phyloP scores from a whole-genome alignment of 2,888 invertebrate genomes.

The Drosophila formosana region DNA sequence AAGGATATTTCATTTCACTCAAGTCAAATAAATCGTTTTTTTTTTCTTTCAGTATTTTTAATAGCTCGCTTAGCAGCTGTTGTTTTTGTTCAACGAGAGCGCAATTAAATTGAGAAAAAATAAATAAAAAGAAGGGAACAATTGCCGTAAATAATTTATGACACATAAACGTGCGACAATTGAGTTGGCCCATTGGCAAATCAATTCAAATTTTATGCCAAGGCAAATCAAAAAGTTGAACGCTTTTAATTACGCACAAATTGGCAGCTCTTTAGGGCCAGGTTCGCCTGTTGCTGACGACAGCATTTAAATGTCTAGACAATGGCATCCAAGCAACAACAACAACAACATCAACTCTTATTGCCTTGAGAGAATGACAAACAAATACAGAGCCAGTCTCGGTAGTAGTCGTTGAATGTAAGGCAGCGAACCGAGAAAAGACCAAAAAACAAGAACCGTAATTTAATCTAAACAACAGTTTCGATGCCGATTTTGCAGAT shows the following conservation, averaged over 20 bases:
- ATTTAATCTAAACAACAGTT: slow-evolving; percentile 78
- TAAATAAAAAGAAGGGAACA: slow-evolving; percentile 15
- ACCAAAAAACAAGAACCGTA: slow-evolving; percentile 60
- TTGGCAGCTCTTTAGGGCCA: slow-evolving; percentile 40
- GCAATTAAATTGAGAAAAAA: slow-evolving; percentile 48
- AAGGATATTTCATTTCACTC: not conserved
- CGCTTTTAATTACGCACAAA: slow-evolving; percentile 71
- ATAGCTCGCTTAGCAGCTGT: slow-evolving; percentile 7
- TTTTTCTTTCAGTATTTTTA: not conserved
- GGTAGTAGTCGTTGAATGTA: slow-evolving; percentile 29
- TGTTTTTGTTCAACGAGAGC: slow-evolving; percentile 41
- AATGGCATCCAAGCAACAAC: slow-evolving; percentile 28
- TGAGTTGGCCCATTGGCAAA: slow-evolving; percentile 43
- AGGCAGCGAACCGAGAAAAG: slow-evolving; percentile 51
- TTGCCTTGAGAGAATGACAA: slow-evolving; percentile 32
- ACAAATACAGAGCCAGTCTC: slow-evolving; percentile 1
- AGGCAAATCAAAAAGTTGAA: slow-evolving; percentile 66
- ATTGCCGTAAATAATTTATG: slow-evolving; percentile 62
- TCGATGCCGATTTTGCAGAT: slow-evolving; percentile 41
- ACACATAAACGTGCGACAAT: slow-evolving; percentile 63
- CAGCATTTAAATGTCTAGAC: slow-evolving; percentile 65
- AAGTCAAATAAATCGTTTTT: not conserved
- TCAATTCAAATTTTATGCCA: slow-evolving; percentile 60
- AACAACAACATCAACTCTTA: slow-evolving; percentile 25
- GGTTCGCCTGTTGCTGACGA: slow-evolving; percentile 39